phyloP scores from a whole-genome alignment of 2,113 vertebrate species.

The Bolborhynchus lineola region DNA sequence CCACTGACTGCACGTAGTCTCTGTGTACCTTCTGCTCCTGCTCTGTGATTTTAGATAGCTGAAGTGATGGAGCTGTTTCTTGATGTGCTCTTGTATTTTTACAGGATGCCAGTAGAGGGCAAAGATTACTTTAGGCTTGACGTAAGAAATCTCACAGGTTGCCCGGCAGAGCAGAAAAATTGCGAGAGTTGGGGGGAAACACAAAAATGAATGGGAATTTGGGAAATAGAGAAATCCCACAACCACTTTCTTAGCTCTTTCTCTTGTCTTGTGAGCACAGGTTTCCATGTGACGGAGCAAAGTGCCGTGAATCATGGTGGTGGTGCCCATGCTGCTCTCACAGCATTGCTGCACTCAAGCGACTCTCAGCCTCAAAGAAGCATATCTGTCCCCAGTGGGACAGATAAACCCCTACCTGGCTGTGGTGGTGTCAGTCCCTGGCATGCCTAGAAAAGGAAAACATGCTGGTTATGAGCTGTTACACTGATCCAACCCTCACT shows the following conservation, averaged over 20 bases:
- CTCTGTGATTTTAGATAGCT: background rate
- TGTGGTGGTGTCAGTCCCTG: background rate
- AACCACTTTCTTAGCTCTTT: background rate
- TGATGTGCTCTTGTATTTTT: slow-evolving; percentile 20
- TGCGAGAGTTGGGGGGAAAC: background rate
- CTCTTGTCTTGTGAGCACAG: background rate
- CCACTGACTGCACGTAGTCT: no score
- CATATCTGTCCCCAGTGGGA: rapidly evolving
- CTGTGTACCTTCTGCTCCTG: background rate
- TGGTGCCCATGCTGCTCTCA: rapidly evolving
- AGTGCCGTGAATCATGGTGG: rapidly evolving
- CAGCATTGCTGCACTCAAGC: no score
- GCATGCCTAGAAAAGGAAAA: background rate
- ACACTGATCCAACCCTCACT: background rate
- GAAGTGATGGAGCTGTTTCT: background rate
- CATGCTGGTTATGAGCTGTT: background rate
- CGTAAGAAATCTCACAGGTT: background rate
- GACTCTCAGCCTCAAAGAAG: background rate
- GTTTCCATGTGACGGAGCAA: background rate
- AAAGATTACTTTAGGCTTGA: background rate
- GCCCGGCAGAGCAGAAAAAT: background rate
- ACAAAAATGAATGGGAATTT: background rate
- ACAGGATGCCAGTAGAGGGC: slow-evolving; percentile 60
- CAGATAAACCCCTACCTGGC: no score
- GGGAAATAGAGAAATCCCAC: background rate